These are phyloP conservation scores for Crotalus viridis DNA, from an alignment of 2,113 vertebrate species.

Conservation along the genomic window DNA sequence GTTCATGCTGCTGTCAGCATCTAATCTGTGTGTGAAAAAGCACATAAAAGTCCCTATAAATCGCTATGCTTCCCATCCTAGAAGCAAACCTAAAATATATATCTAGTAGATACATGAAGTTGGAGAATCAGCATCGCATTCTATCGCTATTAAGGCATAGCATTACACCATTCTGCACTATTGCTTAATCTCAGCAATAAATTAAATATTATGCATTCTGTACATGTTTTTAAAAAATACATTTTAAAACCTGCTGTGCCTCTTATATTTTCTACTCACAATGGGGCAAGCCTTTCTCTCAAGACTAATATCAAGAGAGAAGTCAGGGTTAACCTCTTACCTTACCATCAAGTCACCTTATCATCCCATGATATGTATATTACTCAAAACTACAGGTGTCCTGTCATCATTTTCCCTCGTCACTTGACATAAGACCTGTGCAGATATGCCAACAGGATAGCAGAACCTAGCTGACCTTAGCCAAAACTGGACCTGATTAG, in stretches of 20 bases:
- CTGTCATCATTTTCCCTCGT: conserved; percentile 37
- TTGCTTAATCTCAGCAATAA: background rate
- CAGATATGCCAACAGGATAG: background rate
- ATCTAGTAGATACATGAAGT: background rate
- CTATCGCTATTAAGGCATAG: background rate
- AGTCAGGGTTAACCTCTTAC: background rate
- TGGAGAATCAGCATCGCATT: background rate
- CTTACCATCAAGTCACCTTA: background rate
- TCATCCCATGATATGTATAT: conserved; percentile 50
- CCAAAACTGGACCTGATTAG: background rate
- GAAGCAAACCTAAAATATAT: background rate
- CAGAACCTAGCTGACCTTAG: background rate
- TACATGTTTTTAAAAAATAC: background rate
- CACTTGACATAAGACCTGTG: background rate
- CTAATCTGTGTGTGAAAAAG: background rate
- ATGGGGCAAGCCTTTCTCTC: background rate
- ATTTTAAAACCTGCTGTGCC: background rate
- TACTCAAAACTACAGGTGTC: conserved; percentile 68
- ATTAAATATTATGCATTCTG: background rate
- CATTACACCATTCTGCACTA: background rate
- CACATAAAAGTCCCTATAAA: background rate
- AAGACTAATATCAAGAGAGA: background rate
- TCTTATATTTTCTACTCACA: background rate
- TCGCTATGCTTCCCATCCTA: background rate
- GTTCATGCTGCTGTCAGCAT: background rate